Conservation (phyloP, 1,140 invertebrate genomes). For the Aphelinus certus region DNA sequence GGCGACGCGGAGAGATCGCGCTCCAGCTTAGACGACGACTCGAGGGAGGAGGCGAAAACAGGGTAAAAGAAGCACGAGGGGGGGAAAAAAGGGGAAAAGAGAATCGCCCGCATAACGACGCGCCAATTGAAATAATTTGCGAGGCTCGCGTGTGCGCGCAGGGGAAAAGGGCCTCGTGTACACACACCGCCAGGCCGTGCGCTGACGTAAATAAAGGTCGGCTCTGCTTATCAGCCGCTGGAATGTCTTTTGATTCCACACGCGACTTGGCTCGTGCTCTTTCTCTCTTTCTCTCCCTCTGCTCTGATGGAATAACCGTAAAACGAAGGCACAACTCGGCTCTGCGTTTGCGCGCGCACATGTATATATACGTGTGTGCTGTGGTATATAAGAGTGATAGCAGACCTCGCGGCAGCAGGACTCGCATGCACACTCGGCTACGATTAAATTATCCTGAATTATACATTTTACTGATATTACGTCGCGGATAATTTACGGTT, state of each 20-base stretch:
- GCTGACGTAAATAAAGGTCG: constrained; percentile 38
- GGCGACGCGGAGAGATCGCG: not conserved
- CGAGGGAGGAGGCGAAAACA: no score
- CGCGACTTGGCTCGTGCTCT: constrained; percentile 38
- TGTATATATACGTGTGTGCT: not conserved
- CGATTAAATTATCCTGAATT: constrained; percentile 14
- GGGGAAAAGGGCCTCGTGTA: no score
- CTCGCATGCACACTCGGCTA: no score
- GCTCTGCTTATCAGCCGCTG: constrained; percentile 39
- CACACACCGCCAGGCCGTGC: not conserved
- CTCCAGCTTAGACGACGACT: not conserved
- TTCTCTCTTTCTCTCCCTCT: no score
- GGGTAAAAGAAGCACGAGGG: no score
- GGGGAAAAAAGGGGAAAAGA: no score
- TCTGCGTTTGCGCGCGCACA: not conserved
- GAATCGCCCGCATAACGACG: constrained; percentile 28
- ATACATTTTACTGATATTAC: constrained; percentile 24
- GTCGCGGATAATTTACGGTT: constrained; percentile 27
- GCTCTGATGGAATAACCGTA: constrained; percentile 44
- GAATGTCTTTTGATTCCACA: constrained; percentile 44
- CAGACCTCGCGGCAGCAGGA: no score
- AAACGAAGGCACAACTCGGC: constrained; percentile 35
- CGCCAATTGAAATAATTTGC: constrained; percentile 36
- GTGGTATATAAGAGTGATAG: not conserved
- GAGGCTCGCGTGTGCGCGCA: constrained; percentile 17